Percentiles rank a stretch among this genome's conserved stretches.
phyloP scores from a whole-genome alignment of 2,113 vertebrate genomes.

The Lasiurus cinereus region DNA sequence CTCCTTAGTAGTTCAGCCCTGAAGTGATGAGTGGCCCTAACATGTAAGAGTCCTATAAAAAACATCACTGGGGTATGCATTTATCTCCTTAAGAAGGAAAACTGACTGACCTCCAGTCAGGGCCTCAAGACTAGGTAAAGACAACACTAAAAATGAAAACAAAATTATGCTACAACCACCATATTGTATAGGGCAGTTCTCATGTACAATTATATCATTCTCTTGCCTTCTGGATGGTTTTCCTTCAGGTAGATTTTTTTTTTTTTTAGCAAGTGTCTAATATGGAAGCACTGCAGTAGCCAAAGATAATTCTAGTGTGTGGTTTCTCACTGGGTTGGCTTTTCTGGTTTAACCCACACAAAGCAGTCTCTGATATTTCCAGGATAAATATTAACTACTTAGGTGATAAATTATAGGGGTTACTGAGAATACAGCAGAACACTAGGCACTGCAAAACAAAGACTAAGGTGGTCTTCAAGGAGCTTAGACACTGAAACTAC shows the following conservation, averaged over 20 bases:
- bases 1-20: background rate
- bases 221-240: background rate
- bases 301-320: background rate
- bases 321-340: background rate
- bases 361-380: background rate
- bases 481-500: background rate
- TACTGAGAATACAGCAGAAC: background rate
- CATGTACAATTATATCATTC: background rate
- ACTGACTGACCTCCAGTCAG: background rate
- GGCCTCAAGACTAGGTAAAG: background rate
- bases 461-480: background rate
- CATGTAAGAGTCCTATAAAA: background rate
- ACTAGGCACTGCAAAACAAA: background rate
- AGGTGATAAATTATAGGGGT: background rate
- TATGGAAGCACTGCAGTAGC: too few species aligned
- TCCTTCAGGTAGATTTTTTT: background rate
- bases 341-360: background rate
- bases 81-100: background rate
- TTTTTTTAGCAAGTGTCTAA: background rate
- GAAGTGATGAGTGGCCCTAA: background rate
- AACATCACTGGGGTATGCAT: background rate
- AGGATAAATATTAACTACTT: slow-evolving; percentile 8
- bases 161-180: background rate
- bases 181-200: background rate
- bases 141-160: background rate